Evolutionary conservation across 2,797 vertebrate genomes (phyloP).

Genomic region (Gila robusta): DNA sequence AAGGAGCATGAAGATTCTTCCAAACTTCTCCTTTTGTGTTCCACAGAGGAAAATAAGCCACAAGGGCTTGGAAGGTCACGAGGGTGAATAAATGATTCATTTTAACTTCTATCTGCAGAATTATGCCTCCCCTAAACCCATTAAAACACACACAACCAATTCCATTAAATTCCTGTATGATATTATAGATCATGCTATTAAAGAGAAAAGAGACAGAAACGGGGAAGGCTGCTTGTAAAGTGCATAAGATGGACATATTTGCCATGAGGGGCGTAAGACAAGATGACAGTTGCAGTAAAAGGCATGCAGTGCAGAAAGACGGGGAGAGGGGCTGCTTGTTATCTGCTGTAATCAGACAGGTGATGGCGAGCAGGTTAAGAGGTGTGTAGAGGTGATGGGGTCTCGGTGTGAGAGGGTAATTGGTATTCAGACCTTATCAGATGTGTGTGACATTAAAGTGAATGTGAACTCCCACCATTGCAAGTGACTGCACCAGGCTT

Average conservation of each 20-base stretch:
- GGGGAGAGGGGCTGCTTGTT: conserved; percentile 36
- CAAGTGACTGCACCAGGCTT: conserved; percentile 71
- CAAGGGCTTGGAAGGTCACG: background rate
- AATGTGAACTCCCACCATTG: conserved; percentile 65
- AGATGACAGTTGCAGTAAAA: conserved; percentile 22
- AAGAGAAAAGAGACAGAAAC: conserved; percentile 22
- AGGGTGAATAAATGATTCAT: background rate
- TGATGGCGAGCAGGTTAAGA: conserved; percentile 37
- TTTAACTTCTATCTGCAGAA: background rate
- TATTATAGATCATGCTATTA: conserved; percentile 25
- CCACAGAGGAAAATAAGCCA: background rate
- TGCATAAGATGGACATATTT: conserved; percentile 19
- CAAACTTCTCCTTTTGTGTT: background rate
- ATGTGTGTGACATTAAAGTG: conserved; percentile 57
- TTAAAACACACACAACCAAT: background rate
- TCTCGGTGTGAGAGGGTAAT: conserved; percentile 62
- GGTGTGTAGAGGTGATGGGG: conserved; percentile 49
- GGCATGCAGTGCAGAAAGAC: background rate
- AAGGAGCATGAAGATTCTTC: background rate
- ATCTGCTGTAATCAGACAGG: conserved; percentile 51
- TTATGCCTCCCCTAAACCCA: background rate
- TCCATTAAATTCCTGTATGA: conserved; percentile 19
- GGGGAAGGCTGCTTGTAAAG: conserved; percentile 5
- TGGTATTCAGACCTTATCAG: conserved; percentile 71
- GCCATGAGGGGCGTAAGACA: background rate